Evolutionary conservation across 2,797 vertebrate species (phyloP), one percentile per base, ranked within the genome.

Genomic region (Microctenopoma steveboyesi): DNA sequence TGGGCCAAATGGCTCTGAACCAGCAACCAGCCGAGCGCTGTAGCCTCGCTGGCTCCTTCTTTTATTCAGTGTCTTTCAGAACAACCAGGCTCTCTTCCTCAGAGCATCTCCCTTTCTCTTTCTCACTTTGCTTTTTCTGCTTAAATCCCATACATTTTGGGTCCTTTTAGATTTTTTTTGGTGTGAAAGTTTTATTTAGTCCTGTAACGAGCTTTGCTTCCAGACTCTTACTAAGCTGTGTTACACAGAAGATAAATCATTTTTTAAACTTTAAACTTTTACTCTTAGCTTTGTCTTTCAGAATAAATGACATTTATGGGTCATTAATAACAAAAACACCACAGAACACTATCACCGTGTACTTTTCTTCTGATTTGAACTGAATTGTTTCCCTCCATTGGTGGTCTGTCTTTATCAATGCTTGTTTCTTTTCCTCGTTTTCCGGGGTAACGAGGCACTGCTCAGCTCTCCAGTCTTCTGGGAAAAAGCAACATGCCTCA

Each of bases 1-100:
- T 18, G 49, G 27, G 85, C 89, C 89, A 91, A 69, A 84, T 88
- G 89, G 89, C 89, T 69, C 4, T 0, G 39, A 33, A 69, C 83
- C 86, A 89, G 82, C 25, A 52, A 72, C 79, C 86, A 72, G 76
- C 78, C 13, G 70, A 86, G 81, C 9, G 28, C 47, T 66, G 66
- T 47, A 68, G 79, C 80, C 80, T 81, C 48, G 43, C 9, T 12
- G 66, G 72, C 72, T 74, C 75, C 72, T 64, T 67, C 63, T 78
- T 81, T 83, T 73, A 73, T 68, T 67, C 40, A 0, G 12, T 43
- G 52, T 76, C 81, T 74, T 81, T 86, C 46, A 76, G 78, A 61
- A 35, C 15, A 45, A 45, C 61, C 49, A 7, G 51, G 33, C 50
- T 70, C 69, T 74, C 46, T 48, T 55, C 25, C 60, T 71, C 39